These are phyloP conservation scores for Cryptoprocta ferox DNA, from an alignment of 2,797 vertebrate genomes.

Conservation along the genomic window DNA sequence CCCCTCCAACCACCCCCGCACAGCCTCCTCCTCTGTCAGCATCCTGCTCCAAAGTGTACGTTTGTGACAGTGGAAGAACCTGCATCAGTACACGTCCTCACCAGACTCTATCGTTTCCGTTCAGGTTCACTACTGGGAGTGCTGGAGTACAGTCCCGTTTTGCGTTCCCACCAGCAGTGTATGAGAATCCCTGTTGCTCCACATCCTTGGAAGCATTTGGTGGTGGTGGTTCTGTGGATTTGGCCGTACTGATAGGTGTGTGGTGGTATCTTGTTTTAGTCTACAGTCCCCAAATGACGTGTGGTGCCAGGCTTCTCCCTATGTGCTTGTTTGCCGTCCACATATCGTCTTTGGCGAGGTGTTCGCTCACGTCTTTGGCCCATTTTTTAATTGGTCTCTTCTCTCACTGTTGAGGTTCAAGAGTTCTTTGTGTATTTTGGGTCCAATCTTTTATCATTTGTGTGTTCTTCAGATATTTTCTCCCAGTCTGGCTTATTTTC, in stretches of 20 bases:
- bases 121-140: background rate
- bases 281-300: background rate
- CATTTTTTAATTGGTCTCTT: background rate
- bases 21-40: too few species aligned
- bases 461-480: conserved; percentile 6
- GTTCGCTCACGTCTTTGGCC: background rate
- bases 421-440: conserved; percentile 6
- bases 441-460: background rate
- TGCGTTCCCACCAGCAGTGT: background rate
- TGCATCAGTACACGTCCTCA: background rate
- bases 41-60: background rate
- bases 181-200: background rate
- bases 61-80: background rate
- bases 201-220: background rate
- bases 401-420: background rate
- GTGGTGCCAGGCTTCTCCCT: background rate
- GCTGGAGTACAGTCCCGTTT: background rate
- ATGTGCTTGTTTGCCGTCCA: background rate
- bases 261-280: background rate
- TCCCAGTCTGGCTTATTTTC: background rate
- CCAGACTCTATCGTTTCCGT: background rate
- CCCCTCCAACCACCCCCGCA: background rate
- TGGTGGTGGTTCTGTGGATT: background rate
- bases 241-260: background rate
- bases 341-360: background rate